Base-by-base conservation (phyloP, 2,888 invertebrate species). In the Emmelina monodactyla region DNA sequence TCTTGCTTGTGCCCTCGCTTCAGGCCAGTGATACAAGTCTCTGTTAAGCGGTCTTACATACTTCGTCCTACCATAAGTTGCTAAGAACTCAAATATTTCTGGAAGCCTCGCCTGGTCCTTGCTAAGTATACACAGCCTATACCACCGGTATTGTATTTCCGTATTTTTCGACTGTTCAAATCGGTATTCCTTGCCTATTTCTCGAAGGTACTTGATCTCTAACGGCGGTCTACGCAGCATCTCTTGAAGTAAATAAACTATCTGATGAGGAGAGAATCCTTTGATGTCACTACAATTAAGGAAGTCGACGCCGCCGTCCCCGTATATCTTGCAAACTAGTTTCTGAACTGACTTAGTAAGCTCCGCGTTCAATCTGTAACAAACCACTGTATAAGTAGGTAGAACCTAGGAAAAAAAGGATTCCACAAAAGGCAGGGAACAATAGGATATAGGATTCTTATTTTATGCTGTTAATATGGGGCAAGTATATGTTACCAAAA, bases 51-150 rank as follows among this genome's bases (percentile, higher is more conserved):
- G 94, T 19, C 93, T 83, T 2, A 92, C 88, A 69, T 87, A 97
- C 65, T 97, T 97, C 91, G 96, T 92, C 35, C 97, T 84, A 22
- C 96, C 96, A 55, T 92, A 88, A 12, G 85, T 83, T 46, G 90
- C 92, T 6, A 93, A 85, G 78, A 96, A 95, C 13, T 84, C 62
- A 36, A 96, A 73, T 1, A 88, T 88, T 11, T 84, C 81, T 1
- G 82, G 69, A 22, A 96, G 69, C 51, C 85, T 86, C 0, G 83
- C 75, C 15, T 82, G 68, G 82, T 92, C 88, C 36, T 82, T 83
- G 9, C 88, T 87, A 56, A 85, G 87, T n/a, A 95, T 73, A 44
- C 91, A 86, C 38, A 94, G 62, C 37, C 92, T 83, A 31, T 93
- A 63, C 88, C 94, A 92, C 58, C 64, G 62, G 40, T 55, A 64